Percentiles rank a stretch among this genome's conserved stretches.
phyloP scores from a whole-genome alignment of 2,113 vertebrate genomes.

The Onychostoma macrolepis region DNA sequence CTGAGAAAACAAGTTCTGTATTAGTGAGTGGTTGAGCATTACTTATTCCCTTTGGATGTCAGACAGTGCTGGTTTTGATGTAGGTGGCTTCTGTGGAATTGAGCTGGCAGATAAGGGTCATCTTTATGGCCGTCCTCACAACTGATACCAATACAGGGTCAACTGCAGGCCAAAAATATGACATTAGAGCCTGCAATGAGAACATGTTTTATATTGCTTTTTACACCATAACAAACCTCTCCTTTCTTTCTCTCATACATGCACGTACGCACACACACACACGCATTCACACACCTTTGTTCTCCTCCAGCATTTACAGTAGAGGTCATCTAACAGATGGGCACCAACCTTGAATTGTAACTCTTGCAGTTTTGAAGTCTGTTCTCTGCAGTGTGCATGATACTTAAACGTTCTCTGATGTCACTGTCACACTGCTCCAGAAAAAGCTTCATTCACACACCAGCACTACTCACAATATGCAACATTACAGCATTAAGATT shows the following conservation, averaged over 20 bases:
- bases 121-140: slow-evolving; percentile 36
- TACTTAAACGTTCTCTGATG: slow-evolving; percentile 39
- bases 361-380: slow-evolving; percentile 52
- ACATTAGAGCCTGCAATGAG: slow-evolving; percentile 40
- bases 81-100: slow-evolving; percentile 8
- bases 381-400: slow-evolving; percentile 32
- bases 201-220: slow-evolving; percentile 30
- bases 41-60: slow-evolving; percentile 6
- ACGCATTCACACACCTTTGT: slow-evolving; percentile 27
- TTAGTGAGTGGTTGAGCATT: background rate
- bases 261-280: no score
- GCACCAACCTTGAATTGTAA: slow-evolving; percentile 60
- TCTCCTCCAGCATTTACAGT: slow-evolving; percentile 48
- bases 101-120: slow-evolving; percentile 51
- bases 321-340: slow-evolving; percentile 60
- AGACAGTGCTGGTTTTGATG: slow-evolving; percentile 52
- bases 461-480: slow-evolving; percentile 28
- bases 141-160: slow-evolving; percentile 54
- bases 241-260: background rate
- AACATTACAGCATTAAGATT: slow-evolving; percentile 17
- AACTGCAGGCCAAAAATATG: slow-evolving; percentile 49
- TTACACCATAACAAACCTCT: background rate
- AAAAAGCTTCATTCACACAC: slow-evolving; percentile 43
- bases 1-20: background rate
- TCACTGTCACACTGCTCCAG: slow-evolving; percentile 33